Evolutionary conservation across 2,888 invertebrate species (phyloP), one percentile per base, ranked within the genome.

Genomic region (Psococerastis gibbosa): DNA sequence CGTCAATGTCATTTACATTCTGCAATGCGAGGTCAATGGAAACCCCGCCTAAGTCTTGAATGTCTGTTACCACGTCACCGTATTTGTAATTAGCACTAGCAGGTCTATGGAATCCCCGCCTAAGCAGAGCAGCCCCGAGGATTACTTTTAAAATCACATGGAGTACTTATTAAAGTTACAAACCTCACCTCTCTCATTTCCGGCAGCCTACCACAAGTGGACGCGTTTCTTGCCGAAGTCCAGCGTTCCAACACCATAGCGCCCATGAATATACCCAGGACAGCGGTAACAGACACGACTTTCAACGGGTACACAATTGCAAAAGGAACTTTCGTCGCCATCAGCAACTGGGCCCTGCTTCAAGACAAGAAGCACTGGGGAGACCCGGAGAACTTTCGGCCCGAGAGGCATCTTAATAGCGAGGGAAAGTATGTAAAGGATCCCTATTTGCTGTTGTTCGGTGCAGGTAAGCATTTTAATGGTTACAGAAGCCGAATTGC

Each of bases 381-480:
- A 9, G 52, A 53, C 42, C 52, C 52, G 15, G 49, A 52, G 31
- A 46, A 41, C 11, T 53, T 53, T 43, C 42, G 50, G 13, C 52
- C 52, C 2, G 50, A 50, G 43, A 46, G 52, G 8, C 49, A 48
- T 38, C 42, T 53, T 8, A 43, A 46, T 32, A 17, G 31, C 23
- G 45, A 49, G 22, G 52, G 51, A 5, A 48, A 48, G 13, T 23
- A 50, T 20, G 38, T 45, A 20, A 45, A 46, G 23, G 49, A 49
- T 22, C 49, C 47, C n/a, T 48, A 44, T 23, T 27, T 51, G 22
- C 35, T 50, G 11, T 45, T 46, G 2, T 53, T 53, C 38, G 52
- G 52, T 22, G 22, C 35, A n/a, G 50, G 50, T 49, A n/a, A n/a
- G n/a, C n/a, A n/a, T n/a, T n/a, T n/a, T n/a, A n/a, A n/a, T n/a